Conservation (phyloP, 2,888 invertebrate genomes). For the Leptinotarsa juncta region DNA sequence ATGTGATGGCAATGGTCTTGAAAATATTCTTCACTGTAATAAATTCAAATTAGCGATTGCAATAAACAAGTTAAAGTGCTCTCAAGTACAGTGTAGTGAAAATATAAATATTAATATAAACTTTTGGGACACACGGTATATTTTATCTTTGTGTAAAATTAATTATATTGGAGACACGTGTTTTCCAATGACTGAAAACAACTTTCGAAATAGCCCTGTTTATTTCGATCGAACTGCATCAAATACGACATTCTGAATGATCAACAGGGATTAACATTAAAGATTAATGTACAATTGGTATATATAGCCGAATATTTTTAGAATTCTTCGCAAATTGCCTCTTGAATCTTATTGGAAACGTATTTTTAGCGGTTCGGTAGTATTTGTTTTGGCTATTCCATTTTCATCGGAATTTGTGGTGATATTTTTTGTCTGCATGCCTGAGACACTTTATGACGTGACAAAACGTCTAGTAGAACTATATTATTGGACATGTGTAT, state of each 20-base stretch:
- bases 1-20: too few relatives aligned
- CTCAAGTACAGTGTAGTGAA: too few relatives aligned
- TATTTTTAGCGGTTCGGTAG: conserved; percentile 43
- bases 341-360: conserved; percentile 43
- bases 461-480: conserved; percentile 35
- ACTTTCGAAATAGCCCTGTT: conserved; percentile 23
- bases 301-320: conserved; percentile 41
- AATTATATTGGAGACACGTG: neutral
- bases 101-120: too few relatives aligned
- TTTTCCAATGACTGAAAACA: neutral
- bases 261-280: conserved; percentile 30
- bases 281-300: conserved; percentile 39
- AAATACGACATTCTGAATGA: conserved; percentile 29
- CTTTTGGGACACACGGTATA: too few relatives aligned
- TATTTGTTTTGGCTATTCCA: conserved; percentile 49
- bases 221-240: conserved; percentile 34
- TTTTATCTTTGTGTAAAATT: neutral
- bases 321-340: conserved; percentile 40
- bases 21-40: too few relatives aligned
- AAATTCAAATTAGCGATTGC: too few relatives aligned
- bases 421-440: conserved; percentile 41
- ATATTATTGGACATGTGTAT: conserved; percentile 37
- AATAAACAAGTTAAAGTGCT: too few relatives aligned
- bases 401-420: conserved; percentile 45
- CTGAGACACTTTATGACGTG: conserved; percentile 37